Evolutionary conservation across 2,797 vertebrate species (phyloP), one percentile per base, ranked within the genome.

Genomic region (Pelobates cultripes): DNA sequence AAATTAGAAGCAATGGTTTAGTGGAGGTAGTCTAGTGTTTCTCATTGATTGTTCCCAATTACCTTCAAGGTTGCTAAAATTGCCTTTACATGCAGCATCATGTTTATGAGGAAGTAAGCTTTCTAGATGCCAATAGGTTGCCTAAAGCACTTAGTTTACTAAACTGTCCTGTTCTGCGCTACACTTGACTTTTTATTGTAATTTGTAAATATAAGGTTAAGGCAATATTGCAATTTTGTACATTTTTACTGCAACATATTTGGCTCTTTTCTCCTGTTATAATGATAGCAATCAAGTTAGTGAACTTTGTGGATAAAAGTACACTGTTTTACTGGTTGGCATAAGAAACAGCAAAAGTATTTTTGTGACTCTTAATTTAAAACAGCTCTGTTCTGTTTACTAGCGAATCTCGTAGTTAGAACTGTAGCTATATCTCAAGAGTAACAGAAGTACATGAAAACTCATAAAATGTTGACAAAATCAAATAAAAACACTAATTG

Each of bases 61-160:
- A 76, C 70, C 42, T 40, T 75, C 9, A 66, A 77, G 12, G 40
- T 77, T 72, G 57, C 12, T 63, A 75, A 75, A 47, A 76, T 77
- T 70, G 15, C 44, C 68, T 76, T 81, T 2, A 76, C 57, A 70
- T 17, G 61, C 40, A 55, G 66, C 47, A 63, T 75, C 55, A 53
- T 53, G 28, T 81, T 9, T 70, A 81, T 51, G 28, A 81, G 15
- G 41, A 75, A 45, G 51, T 45, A 42, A n/a, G 28, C 55, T 70
- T 64, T 70, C 15, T 47, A 63, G 43, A 76, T 81, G 68, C 40
- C 45, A 76, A n/a, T 57, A 76, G 44, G 67, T 53, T 77, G 80
- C 80, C 80, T 66, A 28, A 66, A 77, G 80, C 80, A 60, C 55
- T n/a, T 40, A 40, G 17, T 17, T 40, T 28, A 8, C 14, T 66